Base-by-base conservation (phyloP, 2,888 invertebrate species). In the Apamea anceps region DNA sequence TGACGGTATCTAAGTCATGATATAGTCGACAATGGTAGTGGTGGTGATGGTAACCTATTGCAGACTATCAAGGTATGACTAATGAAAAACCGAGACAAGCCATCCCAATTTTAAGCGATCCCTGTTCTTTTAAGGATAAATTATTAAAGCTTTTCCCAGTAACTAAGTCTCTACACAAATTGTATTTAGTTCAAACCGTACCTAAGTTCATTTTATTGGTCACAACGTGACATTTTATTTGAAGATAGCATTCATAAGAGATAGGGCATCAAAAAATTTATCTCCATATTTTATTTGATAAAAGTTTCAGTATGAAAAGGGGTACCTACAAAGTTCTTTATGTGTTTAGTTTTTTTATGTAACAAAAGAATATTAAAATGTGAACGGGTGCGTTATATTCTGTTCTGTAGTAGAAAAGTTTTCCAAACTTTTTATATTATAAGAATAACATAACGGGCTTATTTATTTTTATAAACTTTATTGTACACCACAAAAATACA, bases 231-330 rank as follows among this genome's bases (percentile, higher is more conserved):
- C 21, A 28, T 28, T 54, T 54, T 63, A 54, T 77, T 77, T 54
- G 5, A 28, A 51, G 18, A 54, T 51, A 51, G 2, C 8, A 13
- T 65, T 54, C 32, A 42, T 15, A 65, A 60, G 73, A 81, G 48
- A 79, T 72, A 81, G 7, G 37, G 10, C 13, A 28, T 15, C 21
- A 45, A 79, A 62, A 62, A 5, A 10, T 42, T 51, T 54, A 32
- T 32, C 18, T 45, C 48, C 3, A 63, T 54, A 63, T 82, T 75
- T 65, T 57, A 63, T 65, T 57, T 37, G 25, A 65, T 79, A 25
- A 54, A 74, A 54, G 45, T 75, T 79, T 75, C 28, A 75, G 63
- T n/a, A 21, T 15, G 8, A 75, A 81, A 82, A 82, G 42, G 54
- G 75, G 6, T n/a, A 13, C 45, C 45, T 12, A 21, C 15, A 2